Base-by-base conservation (phyloP, 2,113 vertebrate species). In the Benitochromis conjunctus region DNA sequence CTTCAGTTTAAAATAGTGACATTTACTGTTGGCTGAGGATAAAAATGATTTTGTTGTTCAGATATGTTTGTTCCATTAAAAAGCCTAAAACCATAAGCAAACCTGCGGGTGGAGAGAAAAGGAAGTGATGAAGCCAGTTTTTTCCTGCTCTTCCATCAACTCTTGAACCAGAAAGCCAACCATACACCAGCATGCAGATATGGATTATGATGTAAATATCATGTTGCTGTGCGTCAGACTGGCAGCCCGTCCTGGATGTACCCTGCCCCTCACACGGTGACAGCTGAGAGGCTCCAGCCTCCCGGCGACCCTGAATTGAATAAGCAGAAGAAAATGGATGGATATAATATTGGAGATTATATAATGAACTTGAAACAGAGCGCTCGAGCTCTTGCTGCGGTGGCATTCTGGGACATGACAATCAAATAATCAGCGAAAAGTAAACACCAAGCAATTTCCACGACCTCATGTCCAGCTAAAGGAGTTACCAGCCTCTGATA, bases 1-100 rank as follows among this genome's bases (percentile, higher is more conserved):
- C 69, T 51, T 19, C 9, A 31, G 24, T 7, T 48, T 11, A 29
- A 51, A 51, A 51, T 46, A 71, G 26, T 5, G 43, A 31, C 69
- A 12, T 76, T 12, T 76, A 1, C 19, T 31, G 26, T 19, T 51
- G 29, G 24, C 43, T 19, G 69, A 74, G 21, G 66, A 66, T 64
- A 19, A 62, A n/a, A n/a, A 38, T 2, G 8, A 26, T 24, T 2
- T 71, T 43, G 14, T 74, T 74, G 48, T 74, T 48, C 3, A 2
- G 14, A 14, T 29, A 16, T 24, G 0, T 46, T 24, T 26, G 19
- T 66, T 19, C 12, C 12, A 10, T 26, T 71, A 3, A 16, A 46
- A 26, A 66, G 36, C 0, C 0, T 41, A 41, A 69, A 71, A 69
- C 14, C 38, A 1, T 2, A 24, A 10, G 14, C 18, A 74, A 29